Evolutionary conservation across 2,888 invertebrate species (phyloP), one percentile per base, ranked within the genome.

Genomic region (Phasia obesa): DNA sequence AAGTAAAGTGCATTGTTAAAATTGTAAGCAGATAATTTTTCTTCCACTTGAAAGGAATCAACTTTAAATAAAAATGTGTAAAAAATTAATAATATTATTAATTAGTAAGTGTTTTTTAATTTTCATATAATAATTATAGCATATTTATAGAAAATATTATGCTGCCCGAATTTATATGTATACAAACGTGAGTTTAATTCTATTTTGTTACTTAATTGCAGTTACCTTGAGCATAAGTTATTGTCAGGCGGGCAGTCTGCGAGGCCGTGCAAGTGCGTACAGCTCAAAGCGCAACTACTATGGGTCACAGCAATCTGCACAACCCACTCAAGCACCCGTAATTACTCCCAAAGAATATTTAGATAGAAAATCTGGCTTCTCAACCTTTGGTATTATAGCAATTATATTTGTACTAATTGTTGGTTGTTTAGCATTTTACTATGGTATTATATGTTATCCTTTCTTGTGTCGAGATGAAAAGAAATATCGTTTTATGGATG

Each of bases 371-470:
- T 88, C 91, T 5, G 88, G 89, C 5, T 90, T 94, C 42, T 94
- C 94, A 0, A 94, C 94, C 0, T 95, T 94, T 93, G 94, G 94
- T 21, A 93, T 95, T 31, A 93, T 83, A 91, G 93, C 88, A 11
- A 88, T 91, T 5, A 90, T 91, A 67, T 90, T 91, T 44, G 86
- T 86, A 4, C 87, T 89, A 7, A 91, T 91, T 67, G 84, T 90
- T 17, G 59, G 87, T 19, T 88, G 88, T 19, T 85, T 91, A 38
- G 93, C 93, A 0, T 92, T 93, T 49, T 95, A 95, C 87, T 95
- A 94, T 86, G 93, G 93, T 82, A 92, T 94, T 35, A 92, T 94
- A 85, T 94, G 94, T 86, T 95, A 94, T 88, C 94, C 95, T 31
- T 92, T 93, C 60, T 88, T 95, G 59, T 94, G 94, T 73, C 87